Percentiles rank a stretch among this genome's conserved stretches.
These are phyloP conservation scores for Ornithoptera priamus DNA, from an alignment of 2,888 invertebrate genomes.

Conservation along the genomic window DNA sequence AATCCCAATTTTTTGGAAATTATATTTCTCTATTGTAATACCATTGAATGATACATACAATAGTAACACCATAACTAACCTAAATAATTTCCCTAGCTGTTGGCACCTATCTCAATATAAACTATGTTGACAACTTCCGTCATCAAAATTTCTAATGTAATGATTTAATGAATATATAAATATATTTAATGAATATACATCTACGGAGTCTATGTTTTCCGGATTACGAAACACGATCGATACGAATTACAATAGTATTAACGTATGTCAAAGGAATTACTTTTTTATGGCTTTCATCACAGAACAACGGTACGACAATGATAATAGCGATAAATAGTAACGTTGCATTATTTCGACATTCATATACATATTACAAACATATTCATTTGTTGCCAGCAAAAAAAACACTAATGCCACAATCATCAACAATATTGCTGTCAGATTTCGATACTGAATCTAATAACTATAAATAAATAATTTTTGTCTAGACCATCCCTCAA, in stretches of 20 bases:
- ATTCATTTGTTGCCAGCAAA: neutral
- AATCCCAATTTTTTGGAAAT: too few relatives aligned
- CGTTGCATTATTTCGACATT: neutral
- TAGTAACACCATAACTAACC: too few relatives aligned
- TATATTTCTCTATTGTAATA: too few relatives aligned
- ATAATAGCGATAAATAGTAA: neutral
- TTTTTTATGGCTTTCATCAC: constrained; percentile 10
- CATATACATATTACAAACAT: neutral
- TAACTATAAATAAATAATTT: neutral
- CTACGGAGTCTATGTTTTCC: constrained; percentile 10
- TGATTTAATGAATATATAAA: neutral
- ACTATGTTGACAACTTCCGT: too few relatives aligned
- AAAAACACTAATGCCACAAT: neutral
- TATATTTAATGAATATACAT: neutral
- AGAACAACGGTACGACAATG: neutral
- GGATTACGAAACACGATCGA: constrained; percentile 3
- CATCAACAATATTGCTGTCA: neutral
- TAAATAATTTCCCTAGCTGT: too few relatives aligned
- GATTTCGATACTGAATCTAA: neutral
- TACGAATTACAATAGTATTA: constrained; percentile 4
- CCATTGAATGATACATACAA: too few relatives aligned
- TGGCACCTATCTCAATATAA: too few relatives aligned
- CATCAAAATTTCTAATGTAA: too few relatives aligned
- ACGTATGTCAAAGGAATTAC: constrained; percentile 8
- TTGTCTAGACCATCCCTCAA: neutral